Conservation (phyloP, 2,888 invertebrate species). For the Drosophila multiciliata region DNA sequence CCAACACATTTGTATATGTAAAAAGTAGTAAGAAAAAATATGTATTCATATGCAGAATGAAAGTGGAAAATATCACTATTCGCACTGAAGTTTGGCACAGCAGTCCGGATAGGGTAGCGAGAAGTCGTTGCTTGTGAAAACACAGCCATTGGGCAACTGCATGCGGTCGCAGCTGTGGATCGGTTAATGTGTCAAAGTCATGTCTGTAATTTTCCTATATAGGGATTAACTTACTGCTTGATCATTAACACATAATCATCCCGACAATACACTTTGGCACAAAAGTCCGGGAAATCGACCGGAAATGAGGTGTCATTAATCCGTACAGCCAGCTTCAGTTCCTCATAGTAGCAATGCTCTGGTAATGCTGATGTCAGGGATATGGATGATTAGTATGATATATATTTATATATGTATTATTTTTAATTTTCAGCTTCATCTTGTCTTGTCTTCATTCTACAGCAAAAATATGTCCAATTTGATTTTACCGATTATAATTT, state of each 20-base stretch:
- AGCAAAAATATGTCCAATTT: background rate
- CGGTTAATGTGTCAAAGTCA: background rate
- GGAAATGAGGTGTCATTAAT: slow-evolving; percentile 62
- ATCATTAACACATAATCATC: slow-evolving; percentile 76
- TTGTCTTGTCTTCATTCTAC: background rate
- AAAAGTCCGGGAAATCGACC: slow-evolving; percentile 49
- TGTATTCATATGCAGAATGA: background rate
- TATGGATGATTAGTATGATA: background rate
- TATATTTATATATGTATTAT: background rate
- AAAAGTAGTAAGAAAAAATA: background rate
- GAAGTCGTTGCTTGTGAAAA: slow-evolving; percentile 55
- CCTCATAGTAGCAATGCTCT: slow-evolving; percentile 69
- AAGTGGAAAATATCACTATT: slow-evolving; percentile 1
- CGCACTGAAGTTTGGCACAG: slow-evolving; percentile 52
- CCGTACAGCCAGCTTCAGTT: slow-evolving; percentile 64
- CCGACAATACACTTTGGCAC: slow-evolving; percentile 65
- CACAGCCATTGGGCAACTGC: slow-evolving; percentile 51
- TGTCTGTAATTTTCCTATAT: background rate
- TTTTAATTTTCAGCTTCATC: background rate
- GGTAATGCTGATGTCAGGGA: slow-evolving; percentile 34
- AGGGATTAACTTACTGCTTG: slow-evolving; percentile 66
- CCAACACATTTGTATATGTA: background rate
- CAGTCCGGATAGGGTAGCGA: slow-evolving; percentile 69
- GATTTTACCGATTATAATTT: background rate
- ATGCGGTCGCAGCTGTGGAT: slow-evolving; percentile 67